phyloP scores from a whole-genome alignment of 2,888 invertebrate species.

The Vannuccia rotundouncinata region DNA sequence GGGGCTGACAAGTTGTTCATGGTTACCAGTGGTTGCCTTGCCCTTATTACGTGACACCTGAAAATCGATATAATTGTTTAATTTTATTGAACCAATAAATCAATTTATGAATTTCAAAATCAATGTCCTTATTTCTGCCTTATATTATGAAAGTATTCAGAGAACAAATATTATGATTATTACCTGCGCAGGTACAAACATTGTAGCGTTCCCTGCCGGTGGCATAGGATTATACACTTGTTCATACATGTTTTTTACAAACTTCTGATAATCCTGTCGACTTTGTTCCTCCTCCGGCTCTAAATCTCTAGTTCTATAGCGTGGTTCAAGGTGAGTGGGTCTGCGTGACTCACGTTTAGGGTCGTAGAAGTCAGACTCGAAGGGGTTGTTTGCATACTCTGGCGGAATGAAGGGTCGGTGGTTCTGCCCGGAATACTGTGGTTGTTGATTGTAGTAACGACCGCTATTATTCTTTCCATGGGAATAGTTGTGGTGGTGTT shows the following conservation, averaged over 20 bases:
- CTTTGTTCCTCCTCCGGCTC: not conserved
- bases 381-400: not conserved
- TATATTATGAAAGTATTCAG: not conserved
- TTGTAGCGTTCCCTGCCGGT: not conserved
- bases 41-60: not conserved
- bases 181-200: not conserved
- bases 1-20: not conserved
- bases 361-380: not conserved
- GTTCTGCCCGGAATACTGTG: not conserved
- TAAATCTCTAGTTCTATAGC: not conserved
- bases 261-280: not conserved
- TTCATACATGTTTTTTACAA: not conserved
- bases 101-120: not conserved
- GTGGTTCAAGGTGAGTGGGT: not conserved
- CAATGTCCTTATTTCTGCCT: not conserved
- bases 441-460: not conserved
- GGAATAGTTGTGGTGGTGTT: not conserved
- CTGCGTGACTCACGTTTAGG: not conserved
- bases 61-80: too few relatives aligned
- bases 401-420: not conserved
- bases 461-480: not conserved
- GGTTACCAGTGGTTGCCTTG: not conserved
- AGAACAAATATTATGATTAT: not conserved
- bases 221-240: too few relatives aligned
- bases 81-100: not conserved